Base-by-base conservation (phyloP, 2,113 vertebrate genomes). In the Festucalex cinctus region DNA sequence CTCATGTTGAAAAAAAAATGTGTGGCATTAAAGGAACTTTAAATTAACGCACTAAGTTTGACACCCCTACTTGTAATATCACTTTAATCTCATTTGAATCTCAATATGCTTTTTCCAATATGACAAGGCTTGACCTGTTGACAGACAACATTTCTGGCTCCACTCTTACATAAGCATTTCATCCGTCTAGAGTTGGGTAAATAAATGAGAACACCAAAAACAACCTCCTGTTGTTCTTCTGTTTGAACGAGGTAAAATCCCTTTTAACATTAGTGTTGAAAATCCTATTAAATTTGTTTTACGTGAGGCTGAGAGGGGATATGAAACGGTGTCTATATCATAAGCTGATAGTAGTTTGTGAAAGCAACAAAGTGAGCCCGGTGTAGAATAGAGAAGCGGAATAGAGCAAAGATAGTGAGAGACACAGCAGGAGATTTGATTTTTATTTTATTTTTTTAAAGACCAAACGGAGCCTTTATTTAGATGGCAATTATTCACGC, bases 401-500 rank as follows among this genome's bases (percentile, higher is more conserved):
- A 58, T n/a, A 59, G 79, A 78, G 37, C 68, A 69, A 28, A 65
- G 82, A 73, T 60, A 73, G 76, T 10, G 63, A 70, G 66, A 81
- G 78, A 72, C 72, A 87, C 71, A 77, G 70, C 70, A 51, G 80
- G 80, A 87, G 80, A 83, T 85, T 85, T 88, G 77, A 71, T 64
- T 64, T 48, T 51, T 22, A 73, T 49, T 64, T 46, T 48, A 48
- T 26, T 46, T 46, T 75, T 46, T 46, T 26, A 35, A 81, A 76
- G 86, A 79, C 85, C 83, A 90, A 90, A 89, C 87, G 76, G 75
- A 85, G 77, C 86, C 91, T 93, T 91, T 92, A 92, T 92, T 92
- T 93, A 92, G 91, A 89, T 73, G 77, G 74, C 77, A 83, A 93
- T 93, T 91, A 92, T 92, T 93, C 91, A 91, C 83, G 65, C 73